Evolutionary conservation across 2,113 vertebrate species (phyloP), one percentile per base, ranked within the genome.

Genomic region (Alethe diademata): DNA sequence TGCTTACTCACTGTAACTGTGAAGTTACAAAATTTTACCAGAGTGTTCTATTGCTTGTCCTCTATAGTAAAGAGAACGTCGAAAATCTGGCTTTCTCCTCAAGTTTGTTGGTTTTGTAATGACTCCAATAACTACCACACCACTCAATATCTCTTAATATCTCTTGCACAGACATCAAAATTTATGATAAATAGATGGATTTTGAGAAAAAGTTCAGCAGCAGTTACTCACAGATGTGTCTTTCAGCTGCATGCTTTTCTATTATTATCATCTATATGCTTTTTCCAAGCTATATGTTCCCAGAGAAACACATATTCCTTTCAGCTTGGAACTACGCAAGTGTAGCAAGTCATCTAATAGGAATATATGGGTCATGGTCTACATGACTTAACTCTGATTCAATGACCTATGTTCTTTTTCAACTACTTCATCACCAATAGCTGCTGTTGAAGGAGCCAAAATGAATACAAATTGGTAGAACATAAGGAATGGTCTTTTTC

Each of bases 181-280:
- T 97, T 92, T 93, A 97, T 51, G 73, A 83, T 35, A 93, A 83
- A 78, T 93, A 96, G 95, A 97, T 98, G 91, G 96, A 98, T 96
- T 98, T 98, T 11, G 96, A 98, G 47, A 97, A 98, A 64, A 98
- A 98, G 94, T 96, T 97, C 60, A 97, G 97, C 62, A 94, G 97
- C 35, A 98, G 97, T 76, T 98, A 96, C 66, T 98, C 97, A 79
- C 94, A 98, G 78, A 97, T 96, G 11, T 98, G 96, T 86, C 97
- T 83, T 91, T 86, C 40, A 65, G 38, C 53, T 28, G 11, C n/a
- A 51, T 33, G 6, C 2, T 78, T 79, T 81, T 81, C 73, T 53
- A 33, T 88, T 84, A 72, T 78, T 91, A 60, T 40, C 6, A 28
- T 71, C 36, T 66, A 22, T 53, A 43, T 28, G 42, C 8, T 85